Evolutionary conservation across 2,113 vertebrate genomes (phyloP).

Genomic region (Pavo muticus): DNA sequence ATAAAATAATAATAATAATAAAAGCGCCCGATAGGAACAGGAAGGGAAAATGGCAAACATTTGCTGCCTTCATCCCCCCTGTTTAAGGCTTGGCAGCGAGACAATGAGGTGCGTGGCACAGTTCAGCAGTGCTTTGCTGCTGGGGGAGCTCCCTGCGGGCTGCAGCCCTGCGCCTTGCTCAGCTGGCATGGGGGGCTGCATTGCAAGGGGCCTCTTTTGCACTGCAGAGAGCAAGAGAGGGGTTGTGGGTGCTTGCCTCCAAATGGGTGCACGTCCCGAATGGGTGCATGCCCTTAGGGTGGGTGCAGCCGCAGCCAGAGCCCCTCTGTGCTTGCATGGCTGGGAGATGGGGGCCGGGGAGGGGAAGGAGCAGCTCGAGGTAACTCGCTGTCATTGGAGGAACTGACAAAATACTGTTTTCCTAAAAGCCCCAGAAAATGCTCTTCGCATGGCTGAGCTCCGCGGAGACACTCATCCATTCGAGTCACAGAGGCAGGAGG

Average conservation of each 20-base stretch:
- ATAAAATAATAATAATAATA: constrained; percentile 7
- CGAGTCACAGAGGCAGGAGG: neutral
- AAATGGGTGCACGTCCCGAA: neutral
- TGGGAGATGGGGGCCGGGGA: neutral
- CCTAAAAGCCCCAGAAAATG: neutral
- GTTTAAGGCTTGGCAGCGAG: constrained; percentile 20
- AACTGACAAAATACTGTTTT: neutral
- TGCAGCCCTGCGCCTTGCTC: no score
- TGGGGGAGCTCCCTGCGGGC: no score
- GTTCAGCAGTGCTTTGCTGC: neutral
- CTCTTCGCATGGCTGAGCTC: neutral
- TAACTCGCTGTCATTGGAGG: neutral
- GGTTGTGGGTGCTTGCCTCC: neutral
- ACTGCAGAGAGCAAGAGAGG: no score
- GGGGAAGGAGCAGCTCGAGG: neutral
- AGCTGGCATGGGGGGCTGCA: neutral
- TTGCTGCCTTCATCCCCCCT: constrained; percentile 31
- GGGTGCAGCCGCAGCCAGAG: neutral
- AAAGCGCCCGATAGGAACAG: neutral
- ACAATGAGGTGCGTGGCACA: neutral
- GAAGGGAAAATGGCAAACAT: constrained; percentile 49
- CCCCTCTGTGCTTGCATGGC: neutral
- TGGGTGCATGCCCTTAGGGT: neutral
- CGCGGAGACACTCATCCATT: neutral
- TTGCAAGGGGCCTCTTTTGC: neutral